phyloP scores from a whole-genome alignment of 2,113 vertebrate species.

The Semicossyphus pulcher region DNA sequence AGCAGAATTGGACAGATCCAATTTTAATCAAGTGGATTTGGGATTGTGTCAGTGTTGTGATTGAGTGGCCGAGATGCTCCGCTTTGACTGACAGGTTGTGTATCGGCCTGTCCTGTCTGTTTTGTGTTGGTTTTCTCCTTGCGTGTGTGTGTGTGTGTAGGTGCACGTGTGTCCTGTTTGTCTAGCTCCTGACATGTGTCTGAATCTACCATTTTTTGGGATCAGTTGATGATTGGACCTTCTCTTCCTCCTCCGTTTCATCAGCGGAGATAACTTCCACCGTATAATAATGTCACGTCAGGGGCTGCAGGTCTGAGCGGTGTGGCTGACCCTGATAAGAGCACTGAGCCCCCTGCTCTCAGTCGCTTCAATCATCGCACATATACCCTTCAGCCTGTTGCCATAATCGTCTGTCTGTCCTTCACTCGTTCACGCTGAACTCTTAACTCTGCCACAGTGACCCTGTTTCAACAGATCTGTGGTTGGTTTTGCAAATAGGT shows the following conservation, averaged over 20 bases:
- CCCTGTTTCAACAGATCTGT: constrained; percentile 51
- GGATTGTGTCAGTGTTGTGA: constrained; percentile 48
- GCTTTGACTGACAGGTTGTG: constrained; percentile 57
- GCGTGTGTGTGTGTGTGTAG: background rate
- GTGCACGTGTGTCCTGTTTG: constrained; percentile 28
- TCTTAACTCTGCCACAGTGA: constrained; percentile 51
- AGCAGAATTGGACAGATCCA: constrained; percentile 65
- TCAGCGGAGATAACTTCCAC: constrained; percentile 62
- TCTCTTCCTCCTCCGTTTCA: constrained; percentile 49
- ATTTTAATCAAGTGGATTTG: constrained; percentile 73
- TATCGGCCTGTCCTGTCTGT: constrained; percentile 25
- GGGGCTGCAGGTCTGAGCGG: constrained; percentile 51
- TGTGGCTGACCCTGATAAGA: constrained; percentile 79
- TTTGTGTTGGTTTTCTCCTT: constrained; percentile 14
- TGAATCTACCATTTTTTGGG: constrained; percentile 37
- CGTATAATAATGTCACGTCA: constrained; percentile 67
- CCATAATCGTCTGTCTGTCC: constrained; percentile 53
- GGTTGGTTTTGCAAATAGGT: constrained; percentile 34
- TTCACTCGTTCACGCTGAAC: constrained; percentile 47
- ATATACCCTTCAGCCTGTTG: constrained; percentile 46
- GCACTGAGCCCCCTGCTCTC: constrained; percentile 39
- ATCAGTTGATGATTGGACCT: constrained; percentile 53
- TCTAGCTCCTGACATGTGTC: constrained; percentile 45
- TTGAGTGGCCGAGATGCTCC: constrained; percentile 36
- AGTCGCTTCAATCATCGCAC: constrained; percentile 57